A percentile compares a stretch with the other conserved stretches of the same genome.
Evolutionary conservation across 2,888 invertebrate species (phyloP).

Genomic region (Thumatha senex): DNA sequence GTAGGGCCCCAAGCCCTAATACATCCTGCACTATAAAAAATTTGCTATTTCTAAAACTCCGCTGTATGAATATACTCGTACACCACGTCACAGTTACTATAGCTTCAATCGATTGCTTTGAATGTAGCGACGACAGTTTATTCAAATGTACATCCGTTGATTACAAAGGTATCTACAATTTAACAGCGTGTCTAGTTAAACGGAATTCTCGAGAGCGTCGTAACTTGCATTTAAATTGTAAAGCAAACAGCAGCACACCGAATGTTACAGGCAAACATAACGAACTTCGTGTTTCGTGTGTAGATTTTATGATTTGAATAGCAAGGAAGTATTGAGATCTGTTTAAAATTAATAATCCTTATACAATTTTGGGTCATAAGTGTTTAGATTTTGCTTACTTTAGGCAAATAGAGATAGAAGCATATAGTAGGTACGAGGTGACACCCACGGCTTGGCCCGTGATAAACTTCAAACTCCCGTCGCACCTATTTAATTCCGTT

Average conservation of each 20-base stretch:
- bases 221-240: conserved; percentile 60
- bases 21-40: too few relatives aligned
- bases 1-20: too few relatives aligned
- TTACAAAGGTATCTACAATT: conserved; percentile 28
- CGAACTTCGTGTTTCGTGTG: conserved; percentile 49
- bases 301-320: conserved; percentile 47
- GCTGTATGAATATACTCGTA: too few relatives aligned
- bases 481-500: too few relatives aligned
- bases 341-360: too few relatives aligned
- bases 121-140: conserved; percentile 18
- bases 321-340: not conserved
- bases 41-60: too few relatives aligned
- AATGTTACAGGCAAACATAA: conserved; percentile 49
- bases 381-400: too few relatives aligned
- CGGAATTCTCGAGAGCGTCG: conserved; percentile 35
- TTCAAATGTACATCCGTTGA: conserved; percentile 24
- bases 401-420: too few relatives aligned
- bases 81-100: not conserved
- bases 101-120: conserved; percentile 24
- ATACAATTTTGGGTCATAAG: too few relatives aligned
- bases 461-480: too few relatives aligned
- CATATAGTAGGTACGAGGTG: too few relatives aligned
- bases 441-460: too few relatives aligned
- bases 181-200: conserved; percentile 29
- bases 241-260: conserved; percentile 47